Percentiles rank a stretch among this genome's conserved stretches.
Conservation (phyloP, 1,140 invertebrate genomes). For the Listronotus bonariensis region DNA sequence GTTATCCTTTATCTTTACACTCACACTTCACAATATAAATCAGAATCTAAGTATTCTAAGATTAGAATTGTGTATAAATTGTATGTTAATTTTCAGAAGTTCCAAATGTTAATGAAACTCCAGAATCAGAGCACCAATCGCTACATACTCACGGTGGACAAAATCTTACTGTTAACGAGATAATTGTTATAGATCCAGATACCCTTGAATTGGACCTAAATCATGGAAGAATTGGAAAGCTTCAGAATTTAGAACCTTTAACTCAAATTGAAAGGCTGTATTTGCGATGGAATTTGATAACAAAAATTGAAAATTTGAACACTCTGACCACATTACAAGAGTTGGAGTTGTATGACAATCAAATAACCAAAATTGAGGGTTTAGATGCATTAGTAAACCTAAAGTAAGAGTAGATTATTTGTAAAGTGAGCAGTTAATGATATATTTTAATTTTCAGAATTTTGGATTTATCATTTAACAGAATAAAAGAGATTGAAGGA, state of each 20-base stretch:
- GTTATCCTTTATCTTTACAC: too few species aligned
- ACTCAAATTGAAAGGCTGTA: conserved; percentile 77
- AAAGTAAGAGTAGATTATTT: conserved; percentile 68
- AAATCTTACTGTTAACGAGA: conserved; percentile 51
- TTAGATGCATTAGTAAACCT: conserved; percentile 85
- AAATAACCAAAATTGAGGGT: conserved; percentile 89
- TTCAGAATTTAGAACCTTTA: conserved; percentile 81
- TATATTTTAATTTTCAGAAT: conserved; percentile 62
- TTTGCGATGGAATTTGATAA: conserved; percentile 93
- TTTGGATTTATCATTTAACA: conserved; percentile 97
- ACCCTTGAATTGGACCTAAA: conserved; percentile 79
- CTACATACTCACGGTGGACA: conserved; percentile 10
- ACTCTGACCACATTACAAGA: conserved; percentile 77
- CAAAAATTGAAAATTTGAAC: conserved; percentile 88
- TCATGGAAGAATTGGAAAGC: conserved; percentile 80
- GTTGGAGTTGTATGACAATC: conserved; percentile 96
- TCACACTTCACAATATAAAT: too few species aligned
- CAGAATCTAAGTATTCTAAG: too few species aligned
- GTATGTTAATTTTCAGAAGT: conserved; percentile 1
- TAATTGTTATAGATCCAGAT: conserved; percentile 53
- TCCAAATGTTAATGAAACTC: conserved; percentile 2
- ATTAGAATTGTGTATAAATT: too few species aligned
- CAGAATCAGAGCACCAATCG: conserved; percentile 4
- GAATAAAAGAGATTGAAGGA: conserved; percentile 88
- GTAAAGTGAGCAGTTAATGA: too few species aligned